A percentile compares a stretch with the other conserved stretches of the same genome.
Conservation (phyloP, 2,113 vertebrate genomes). For the human (Homo sapiens) region GRCh38 chr3:156923001-156923500, state of each 20-base stretch:
- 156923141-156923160: background rate
- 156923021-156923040: background rate
- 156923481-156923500: background rate
- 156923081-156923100: slow-evolving; percentile 13
- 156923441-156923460: background rate
- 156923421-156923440: background rate
- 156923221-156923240: background rate
- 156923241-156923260: too few species aligned
- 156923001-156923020: background rate
- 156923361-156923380: background rate
- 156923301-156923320: background rate
- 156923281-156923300: background rate
- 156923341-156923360: background rate
- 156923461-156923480: background rate
- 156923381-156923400: slow-evolving; percentile 29
- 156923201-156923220: slow-evolving; percentile 31
- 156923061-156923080: background rate
- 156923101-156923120: background rate
- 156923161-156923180: background rate
- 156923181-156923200: background rate
- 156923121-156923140: background rate
- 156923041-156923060: background rate
- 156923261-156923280: background rate
- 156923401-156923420: background rate
- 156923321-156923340: background rate